Percentiles rank a stretch among this genome's conserved stretches.
Evolutionary conservation across 2,113 vertebrate genomes (phyloP).

Genomic region (Pterocles orientalis): DNA sequence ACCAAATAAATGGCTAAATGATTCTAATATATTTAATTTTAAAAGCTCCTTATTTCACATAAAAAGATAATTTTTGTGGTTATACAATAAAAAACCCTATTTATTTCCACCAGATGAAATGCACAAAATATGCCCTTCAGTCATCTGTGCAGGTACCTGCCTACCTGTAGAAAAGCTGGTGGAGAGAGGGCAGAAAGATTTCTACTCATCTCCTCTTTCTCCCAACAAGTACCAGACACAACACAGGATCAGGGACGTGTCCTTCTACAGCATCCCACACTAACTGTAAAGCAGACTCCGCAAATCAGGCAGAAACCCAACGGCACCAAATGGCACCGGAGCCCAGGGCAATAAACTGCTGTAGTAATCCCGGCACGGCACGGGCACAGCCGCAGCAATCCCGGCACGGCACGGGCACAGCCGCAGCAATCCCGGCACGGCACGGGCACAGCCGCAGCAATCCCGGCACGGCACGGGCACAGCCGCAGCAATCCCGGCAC

Average conservation of each 20-base stretch:
- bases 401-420: too few species aligned
- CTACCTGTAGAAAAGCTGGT: neutral
- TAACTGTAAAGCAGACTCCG: accelerated
- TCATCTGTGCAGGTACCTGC: neutral
- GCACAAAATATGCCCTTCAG: neutral
- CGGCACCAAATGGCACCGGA: accelerated
- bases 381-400: neutral
- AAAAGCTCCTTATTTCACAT: neutral
- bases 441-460: too few species aligned
- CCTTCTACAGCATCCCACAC: neutral
- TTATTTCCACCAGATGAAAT: neutral
- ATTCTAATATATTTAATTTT: neutral
- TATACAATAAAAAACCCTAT: neutral
- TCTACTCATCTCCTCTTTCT: neutral
- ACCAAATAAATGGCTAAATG: neutral
- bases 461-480: accelerated
- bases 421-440: too few species aligned
- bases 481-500: neutral
- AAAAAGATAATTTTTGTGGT: neutral
- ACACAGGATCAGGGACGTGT: neutral
- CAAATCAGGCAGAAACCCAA: neutral
- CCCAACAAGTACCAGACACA: neutral
- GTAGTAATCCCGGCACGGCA: neutral
- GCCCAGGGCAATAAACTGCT: neutral
- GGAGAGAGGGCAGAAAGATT: neutral